These are phyloP conservation scores for Eristalinus sepulchralis DNA, from an alignment of 2,888 invertebrate species.

Conservation along the genomic window DNA sequence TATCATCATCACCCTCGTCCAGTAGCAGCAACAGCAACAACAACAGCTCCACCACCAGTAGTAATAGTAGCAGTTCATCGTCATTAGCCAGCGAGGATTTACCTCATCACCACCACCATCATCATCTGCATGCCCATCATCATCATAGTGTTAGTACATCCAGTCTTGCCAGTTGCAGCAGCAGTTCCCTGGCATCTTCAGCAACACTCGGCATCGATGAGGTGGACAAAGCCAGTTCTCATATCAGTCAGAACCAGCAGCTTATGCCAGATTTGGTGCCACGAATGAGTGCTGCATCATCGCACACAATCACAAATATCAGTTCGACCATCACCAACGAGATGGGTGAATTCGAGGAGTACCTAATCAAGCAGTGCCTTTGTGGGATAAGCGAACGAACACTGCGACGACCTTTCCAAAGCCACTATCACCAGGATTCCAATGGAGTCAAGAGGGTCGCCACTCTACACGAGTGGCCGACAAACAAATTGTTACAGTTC, in stretches of 20 bases:
- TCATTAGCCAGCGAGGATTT: slow-evolving; percentile 52
- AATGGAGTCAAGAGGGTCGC: slow-evolving; percentile 82
- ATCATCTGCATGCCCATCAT: slow-evolving; percentile 52
- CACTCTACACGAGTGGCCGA: slow-evolving; percentile 84
- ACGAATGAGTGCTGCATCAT: slow-evolving; percentile 55
- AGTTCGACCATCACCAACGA: slow-evolving; percentile 75
- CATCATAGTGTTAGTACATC: slow-evolving; percentile 53
- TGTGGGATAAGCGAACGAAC: slow-evolving; percentile 88
- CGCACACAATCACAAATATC: slow-evolving; percentile 55
- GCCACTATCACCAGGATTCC: slow-evolving; percentile 82
- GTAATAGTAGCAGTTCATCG: slow-evolving; percentile 40
- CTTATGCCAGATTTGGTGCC: slow-evolving; percentile 75
- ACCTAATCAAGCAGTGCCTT: slow-evolving; percentile 88
- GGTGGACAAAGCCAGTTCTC: slow-evolving; percentile 74
- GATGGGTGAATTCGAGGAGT: slow-evolving; percentile 80
- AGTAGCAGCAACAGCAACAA: slow-evolving; percentile 67
- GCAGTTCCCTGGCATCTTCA: slow-evolving; percentile 49
- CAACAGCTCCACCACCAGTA: slow-evolving; percentile 62
- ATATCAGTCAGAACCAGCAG: slow-evolving; percentile 52
- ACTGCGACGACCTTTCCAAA: slow-evolving; percentile 87
- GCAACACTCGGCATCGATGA: slow-evolving; percentile 74
- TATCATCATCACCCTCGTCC: slow-evolving; percentile 62
- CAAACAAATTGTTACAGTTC: slow-evolving; percentile 88
- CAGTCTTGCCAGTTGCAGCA: slow-evolving; percentile 62
- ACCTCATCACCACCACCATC: slow-evolving; percentile 52